Percentiles rank a stretch among this genome's conserved stretches.
phyloP scores from a whole-genome alignment of 2,113 vertebrate genomes.

The Oncorhynchus kisutch region DNA sequence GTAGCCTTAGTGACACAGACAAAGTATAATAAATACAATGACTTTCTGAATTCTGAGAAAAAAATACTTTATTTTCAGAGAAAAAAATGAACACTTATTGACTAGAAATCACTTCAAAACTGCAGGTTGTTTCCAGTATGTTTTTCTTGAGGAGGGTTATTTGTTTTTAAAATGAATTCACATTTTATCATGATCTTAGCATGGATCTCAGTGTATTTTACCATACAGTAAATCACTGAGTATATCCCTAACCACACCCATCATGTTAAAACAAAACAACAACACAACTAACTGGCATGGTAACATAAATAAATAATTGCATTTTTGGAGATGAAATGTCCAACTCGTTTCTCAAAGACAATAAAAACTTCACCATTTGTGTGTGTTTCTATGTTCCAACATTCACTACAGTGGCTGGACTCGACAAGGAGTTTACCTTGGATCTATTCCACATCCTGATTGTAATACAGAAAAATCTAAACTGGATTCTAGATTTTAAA shows the following conservation, averaged over 20 bases:
- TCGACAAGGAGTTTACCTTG: conserved; percentile 13
- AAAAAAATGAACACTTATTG: conserved; percentile 42
- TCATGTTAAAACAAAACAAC: conserved; percentile 51
- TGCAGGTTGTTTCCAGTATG: conserved; percentile 40
- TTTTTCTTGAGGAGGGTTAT: neutral
- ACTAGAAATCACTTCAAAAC: conserved; percentile 65
- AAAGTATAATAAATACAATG: neutral
- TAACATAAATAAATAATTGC: too few relatives aligned
- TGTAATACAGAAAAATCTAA: neutral
- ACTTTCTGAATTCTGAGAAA: conserved; percentile 4
- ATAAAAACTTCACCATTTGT: neutral
- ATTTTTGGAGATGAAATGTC: too few relatives aligned
- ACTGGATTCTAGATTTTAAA: too few relatives aligned
- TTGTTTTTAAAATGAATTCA: conserved; percentile 63
- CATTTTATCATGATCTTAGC: conserved; percentile 65
- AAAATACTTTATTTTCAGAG: conserved; percentile 42
- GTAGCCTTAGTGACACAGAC: neutral
- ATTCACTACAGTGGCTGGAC: conserved; percentile 42
- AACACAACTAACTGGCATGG: conserved; percentile 17
- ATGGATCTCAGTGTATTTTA: conserved; percentile 23
- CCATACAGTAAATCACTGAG: conserved; percentile 5
- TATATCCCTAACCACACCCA: conserved; percentile 29
- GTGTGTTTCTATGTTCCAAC: conserved; percentile 29
- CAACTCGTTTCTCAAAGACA: too few relatives aligned
- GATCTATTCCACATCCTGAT: conserved; percentile 14